Evolutionary conservation across 2,113 vertebrate genomes (phyloP).

Genomic region (Sterrhoptilus dennistouni): DNA sequence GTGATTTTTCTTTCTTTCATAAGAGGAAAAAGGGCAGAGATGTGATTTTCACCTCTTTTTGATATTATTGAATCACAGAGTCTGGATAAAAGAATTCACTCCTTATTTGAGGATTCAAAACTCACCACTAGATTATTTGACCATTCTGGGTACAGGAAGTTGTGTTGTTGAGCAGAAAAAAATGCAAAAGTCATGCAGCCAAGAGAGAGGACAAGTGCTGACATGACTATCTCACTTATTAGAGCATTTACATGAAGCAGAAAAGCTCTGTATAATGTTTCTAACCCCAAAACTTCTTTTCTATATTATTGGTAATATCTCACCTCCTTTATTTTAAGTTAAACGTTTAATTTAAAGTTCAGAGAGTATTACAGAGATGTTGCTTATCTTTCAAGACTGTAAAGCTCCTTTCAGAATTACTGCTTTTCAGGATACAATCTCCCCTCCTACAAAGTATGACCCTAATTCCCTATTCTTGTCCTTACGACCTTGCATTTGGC

Average conservation of each 20-base stretch:
- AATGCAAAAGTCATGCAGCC: constrained; percentile 18
- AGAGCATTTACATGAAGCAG: neutral
- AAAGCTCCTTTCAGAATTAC: constrained; percentile 19
- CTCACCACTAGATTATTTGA: constrained; percentile 7
- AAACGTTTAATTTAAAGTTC: neutral
- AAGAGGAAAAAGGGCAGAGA: neutral
- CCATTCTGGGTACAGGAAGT: constrained; percentile 16
- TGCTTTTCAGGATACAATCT: constrained; percentile 32
- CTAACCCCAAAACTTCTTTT: neutral
- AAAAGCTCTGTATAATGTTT: neutral
- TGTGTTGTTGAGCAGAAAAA: constrained; percentile 29
- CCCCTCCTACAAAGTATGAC: neutral
- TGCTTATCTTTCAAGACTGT: constrained; percentile 22
- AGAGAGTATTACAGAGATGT: neutral
- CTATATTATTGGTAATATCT: neutral
- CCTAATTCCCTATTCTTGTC: constrained; percentile 42
- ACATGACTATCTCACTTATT: neutral
- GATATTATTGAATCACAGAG: neutral
- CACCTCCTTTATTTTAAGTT: constrained; percentile 3
- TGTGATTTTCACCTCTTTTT: neutral
- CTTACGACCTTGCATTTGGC: constrained; percentile 56
- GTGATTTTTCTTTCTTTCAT: neutral
- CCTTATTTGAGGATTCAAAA: neutral
- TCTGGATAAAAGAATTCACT: neutral
- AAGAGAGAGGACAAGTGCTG: constrained; percentile 15